Base-by-base conservation (phyloP, 2,797 vertebrate genomes). In the Brachyalestes nurse region DNA sequence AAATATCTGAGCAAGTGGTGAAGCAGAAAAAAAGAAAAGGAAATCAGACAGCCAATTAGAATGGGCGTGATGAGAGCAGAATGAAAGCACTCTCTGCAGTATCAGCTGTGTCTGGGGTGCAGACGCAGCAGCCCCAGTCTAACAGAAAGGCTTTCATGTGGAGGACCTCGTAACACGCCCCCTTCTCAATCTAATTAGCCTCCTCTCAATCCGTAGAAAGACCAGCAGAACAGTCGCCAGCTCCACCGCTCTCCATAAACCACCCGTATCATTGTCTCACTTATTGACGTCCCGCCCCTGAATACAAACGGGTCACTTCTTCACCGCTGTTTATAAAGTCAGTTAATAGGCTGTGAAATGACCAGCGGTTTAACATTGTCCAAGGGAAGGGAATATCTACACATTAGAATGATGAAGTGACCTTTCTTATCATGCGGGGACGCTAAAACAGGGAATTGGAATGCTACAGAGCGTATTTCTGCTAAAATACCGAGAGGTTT, bases 151-250 rank as follows among this genome's bases (percentile, higher is more conserved):
- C 92, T 92, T 94, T 93, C 89, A 92, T 91, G 90, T 90, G 85
- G 61, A 82, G 86, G 88, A 88, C 89, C 88, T 87, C 88, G 84
- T 91, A 93, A 92, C 90, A 91, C 70, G 86, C 90, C 89, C 90
- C 89, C 90, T 89, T 88, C 90, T 89, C 91, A 91, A 91, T 93
- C 91, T 92, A 92, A 94, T 94, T 93, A 94, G 90, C 90, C 89
- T 81, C 82, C 85, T 81, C 88, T 91, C 90, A 23, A 90, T 90
- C 87, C 88, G 77, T 76, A 87, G 90, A 90, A 88, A 84, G 80
- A 79, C 88, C 83, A 72, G 88, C 90, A 86, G 86, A 80, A 90
- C 90, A 87, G 85, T 83, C 78, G 81, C 88, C 84, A 69, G 84
- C 73, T 85, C 88, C 82, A 82, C 6, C 28, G 82, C 85, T 87